Base-by-base conservation (phyloP, 2,113 vertebrate genomes). In the Cyanistes caeruleus region DNA sequence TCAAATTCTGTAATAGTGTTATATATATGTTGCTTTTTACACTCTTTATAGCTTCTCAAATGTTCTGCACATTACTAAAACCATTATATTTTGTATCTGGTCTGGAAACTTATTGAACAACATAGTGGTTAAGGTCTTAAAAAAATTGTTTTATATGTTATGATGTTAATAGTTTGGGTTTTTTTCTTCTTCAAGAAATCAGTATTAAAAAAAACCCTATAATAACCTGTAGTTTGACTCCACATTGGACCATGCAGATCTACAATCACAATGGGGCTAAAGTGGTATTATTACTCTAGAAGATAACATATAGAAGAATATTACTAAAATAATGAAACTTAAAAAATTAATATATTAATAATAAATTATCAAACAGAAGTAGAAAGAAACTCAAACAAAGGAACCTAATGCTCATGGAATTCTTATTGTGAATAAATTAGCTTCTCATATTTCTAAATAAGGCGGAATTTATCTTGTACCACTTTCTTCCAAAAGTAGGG, bases 371-470 rank as follows among this genome's bases (percentile, higher is more conserved):
- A 59, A 83, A 65, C 7, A 84, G 49, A 80, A 68, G 37, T 52
- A 81, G 25, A 59, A 64, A 85, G 60, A 59, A 87, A 89, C 16
- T 44, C 73, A 59, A 84, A 84, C 79, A 80, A 92, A 91, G 79
- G 43, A 60, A 24, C 10, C 13, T 81, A 67, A 77, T 33, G 37
- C 7, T 56, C 39, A 56, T 20, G 7, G 43, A 51, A 63, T 84
- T 87, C 67, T 87, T 74, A 41, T 13, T 74, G 52, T 81, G 82
- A 84, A 79, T 87, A 87, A 75, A 97, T 94, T 87, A 92, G 64
- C 56, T 92, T 92, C 37, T 83, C 37, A 44, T 93, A 84, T 93
- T 93, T 89, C 41, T 93, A 88, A 95, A 95, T 73, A 95, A 95
- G 52, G 74, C 20, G 7, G 68, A 90, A 95, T 95, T 90, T 90